Base-by-base conservation (phyloP, 2,113 vertebrate genomes). In the Pluvianellus socialis region DNA sequence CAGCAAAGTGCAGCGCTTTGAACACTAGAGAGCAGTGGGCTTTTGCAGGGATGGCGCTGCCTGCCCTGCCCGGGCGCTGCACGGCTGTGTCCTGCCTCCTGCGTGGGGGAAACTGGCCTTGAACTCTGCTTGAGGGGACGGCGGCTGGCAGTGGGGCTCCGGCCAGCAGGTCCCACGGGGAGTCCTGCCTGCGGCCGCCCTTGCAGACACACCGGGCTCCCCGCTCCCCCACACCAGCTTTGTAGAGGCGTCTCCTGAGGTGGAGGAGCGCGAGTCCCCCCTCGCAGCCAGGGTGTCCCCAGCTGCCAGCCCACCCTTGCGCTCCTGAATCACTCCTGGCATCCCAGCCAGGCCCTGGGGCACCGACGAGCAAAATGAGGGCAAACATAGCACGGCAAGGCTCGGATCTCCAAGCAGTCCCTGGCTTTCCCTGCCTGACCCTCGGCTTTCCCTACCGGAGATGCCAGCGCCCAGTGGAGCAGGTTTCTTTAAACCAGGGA, bases 21-120 rank as follows among this genome's bases (percentile, higher is more conserved):
- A 73, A 88, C 88, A 5, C 88, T 83, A 52, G 92, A 79, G 83
- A 88, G 92, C 92, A 83, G 72, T 63, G 88, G 77, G 53, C 33
- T 77, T 33, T 79, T 14, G 12, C 56, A 33, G 76, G 81, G 61
- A 58, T 3, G 1, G 38, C 6, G 1, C 32, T 42, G 44, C 35
- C 61, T 28, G 53, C 59, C 63, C 58, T 82, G 71, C 71, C 77
- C 82, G 24, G n/a, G 40, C 44, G 30, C 61, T 49, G 89, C 2
- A 1, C 58, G 22, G 33, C 42, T 14, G 38, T 33, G 3, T 7
- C 24, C 21, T 59, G 28, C n/a, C 12, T 28, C 45, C 12, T 2
- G 12, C 6, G 44, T 18, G 19, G 49, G 44, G 56, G 32, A 44
- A 28, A 23, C n/a, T 2, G 0, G 8, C 19, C 20, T 26, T 7